Conservation (phyloP, 2,888 invertebrate species). For the Leucoma salicis region DNA sequence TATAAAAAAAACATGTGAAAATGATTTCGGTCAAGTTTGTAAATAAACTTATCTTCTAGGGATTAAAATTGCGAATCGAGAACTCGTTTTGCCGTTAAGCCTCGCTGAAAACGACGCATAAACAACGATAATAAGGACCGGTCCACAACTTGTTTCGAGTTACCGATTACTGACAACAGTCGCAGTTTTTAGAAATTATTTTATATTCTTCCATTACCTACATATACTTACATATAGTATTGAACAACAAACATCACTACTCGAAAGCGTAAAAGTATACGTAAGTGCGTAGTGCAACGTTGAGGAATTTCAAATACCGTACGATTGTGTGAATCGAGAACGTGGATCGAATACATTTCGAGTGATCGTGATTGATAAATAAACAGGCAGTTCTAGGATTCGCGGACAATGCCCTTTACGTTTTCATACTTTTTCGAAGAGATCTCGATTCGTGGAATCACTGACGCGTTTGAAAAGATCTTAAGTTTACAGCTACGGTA, state of each 20-base stretch:
- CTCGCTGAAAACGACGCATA: constrained; percentile 62
- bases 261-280: constrained; percentile 52
- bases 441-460: constrained; percentile 13
- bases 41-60: constrained; percentile 48
- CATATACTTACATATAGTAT: too few species aligned
- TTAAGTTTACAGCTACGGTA: constrained; percentile 29
- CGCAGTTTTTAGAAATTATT: constrained; percentile 26
- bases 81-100: constrained; percentile 75
- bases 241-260: constrained; percentile 28
- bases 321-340: constrained; percentile 75
- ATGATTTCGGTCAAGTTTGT: constrained; percentile 50
- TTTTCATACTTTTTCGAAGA: constrained; percentile 29
- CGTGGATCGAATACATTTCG: constrained; percentile 72
- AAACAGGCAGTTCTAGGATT: constrained; percentile 61
- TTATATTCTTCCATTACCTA: constrained; percentile 10
- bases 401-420: constrained; percentile 62
- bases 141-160: constrained; percentile 54
- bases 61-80: constrained; percentile 53
- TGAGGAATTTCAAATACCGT: constrained; percentile 66
- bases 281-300: constrained; percentile 41
- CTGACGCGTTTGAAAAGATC: constrained; percentile 4
- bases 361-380: constrained; percentile 64
- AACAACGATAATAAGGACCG: constrained; percentile 51
- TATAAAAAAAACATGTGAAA: too few species aligned
- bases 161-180: constrained; percentile 43